Evolutionary conservation across 2,113 vertebrate genomes (phyloP), one percentile per base, ranked within the genome.

Genomic region (Rhinopomastus cyanomelas): DNA sequence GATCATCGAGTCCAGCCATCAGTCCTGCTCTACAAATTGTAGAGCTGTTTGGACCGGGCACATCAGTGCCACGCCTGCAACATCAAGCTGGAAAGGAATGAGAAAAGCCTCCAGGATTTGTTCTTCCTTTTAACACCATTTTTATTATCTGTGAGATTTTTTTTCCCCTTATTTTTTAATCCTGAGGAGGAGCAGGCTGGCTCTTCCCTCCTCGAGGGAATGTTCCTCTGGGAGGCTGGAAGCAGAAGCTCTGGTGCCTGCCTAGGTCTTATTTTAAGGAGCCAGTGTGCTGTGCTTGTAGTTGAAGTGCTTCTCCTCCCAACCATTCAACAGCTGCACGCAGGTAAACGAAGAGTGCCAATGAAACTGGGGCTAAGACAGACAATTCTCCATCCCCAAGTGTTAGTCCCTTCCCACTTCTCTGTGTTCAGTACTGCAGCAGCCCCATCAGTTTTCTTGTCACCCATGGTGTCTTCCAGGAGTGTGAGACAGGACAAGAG

Each of bases 321-420:
- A 93, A 25, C 7, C 36, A 36, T 85, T 55, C 53, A 77, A 48
- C 18, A 80, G 56, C 34, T 85, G 51, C 81, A 64, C 20, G 52
- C 55, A 82, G 56, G 67, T 62, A 94, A 94, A 92, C 51, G 75
- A 92, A 85, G 44, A 85, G 56, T 53, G 52, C 21, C 88, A 72
- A 88, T 86, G 71, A 88, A 93, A 88, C 53, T n/a, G 81, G 6
- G 5, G 26, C 49, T 59, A 52, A 73, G 62, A 22, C n/a, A 88
- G 74, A 85, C 85, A 87, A 12, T 6, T 62, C 39, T 78, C 53
- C 49, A 46, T 60, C 57, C 55, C 48, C 65, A 60, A 84, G 72
- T 84, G 84, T 75, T n/a, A 53, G 51, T 53, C 49, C 55, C 27
- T 66, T 85, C 66, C 56, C 76, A 55, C 25, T 76, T 68, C 46